These are phyloP conservation scores for Colostygia pectinataria DNA, from an alignment of 2,888 invertebrate species.

Conservation along the genomic window DNA sequence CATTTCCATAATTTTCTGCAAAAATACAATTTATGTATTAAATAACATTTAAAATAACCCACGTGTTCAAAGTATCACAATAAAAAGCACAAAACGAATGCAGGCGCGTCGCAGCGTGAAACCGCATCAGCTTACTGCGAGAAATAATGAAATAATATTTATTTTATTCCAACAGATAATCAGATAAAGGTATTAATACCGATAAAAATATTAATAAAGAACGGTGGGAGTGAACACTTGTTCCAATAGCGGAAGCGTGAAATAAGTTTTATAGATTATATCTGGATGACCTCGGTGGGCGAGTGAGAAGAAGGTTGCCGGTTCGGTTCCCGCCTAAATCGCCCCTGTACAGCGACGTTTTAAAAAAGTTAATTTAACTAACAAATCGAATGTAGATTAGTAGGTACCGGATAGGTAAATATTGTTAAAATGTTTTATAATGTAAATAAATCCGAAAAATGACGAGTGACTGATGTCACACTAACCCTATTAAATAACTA, in stretches of 20 bases:
- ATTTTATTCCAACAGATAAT: constrained; percentile 64
- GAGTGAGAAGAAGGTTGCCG: no score
- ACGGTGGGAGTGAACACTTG: constrained; percentile 73
- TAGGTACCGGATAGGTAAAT: no score
- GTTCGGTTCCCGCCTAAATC: no score
- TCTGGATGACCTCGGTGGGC: no score
- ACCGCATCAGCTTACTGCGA: constrained; percentile 70
- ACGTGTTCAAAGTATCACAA: constrained; percentile 25
- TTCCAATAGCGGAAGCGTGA: constrained; percentile 23
- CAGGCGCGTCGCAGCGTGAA: constrained; percentile 56
- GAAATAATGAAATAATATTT: constrained; percentile 57
- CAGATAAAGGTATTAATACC: constrained; percentile 78
- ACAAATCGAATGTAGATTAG: no score
- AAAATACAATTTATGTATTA: not conserved
- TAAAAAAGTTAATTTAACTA: no score
- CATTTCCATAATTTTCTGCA: no score
- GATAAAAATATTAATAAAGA: constrained; percentile 46
- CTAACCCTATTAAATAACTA: no score
- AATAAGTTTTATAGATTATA: constrained; percentile 23
- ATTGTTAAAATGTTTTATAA: no score
- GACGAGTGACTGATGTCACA: no score
- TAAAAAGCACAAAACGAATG: constrained; percentile 45
- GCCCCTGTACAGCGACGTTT: no score
- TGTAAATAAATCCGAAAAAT: no score
- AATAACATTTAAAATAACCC: not conserved